These are phyloP conservation scores for Norana najaformis DNA, from an alignment of 2,888 invertebrate species.

Conservation along the genomic window DNA sequence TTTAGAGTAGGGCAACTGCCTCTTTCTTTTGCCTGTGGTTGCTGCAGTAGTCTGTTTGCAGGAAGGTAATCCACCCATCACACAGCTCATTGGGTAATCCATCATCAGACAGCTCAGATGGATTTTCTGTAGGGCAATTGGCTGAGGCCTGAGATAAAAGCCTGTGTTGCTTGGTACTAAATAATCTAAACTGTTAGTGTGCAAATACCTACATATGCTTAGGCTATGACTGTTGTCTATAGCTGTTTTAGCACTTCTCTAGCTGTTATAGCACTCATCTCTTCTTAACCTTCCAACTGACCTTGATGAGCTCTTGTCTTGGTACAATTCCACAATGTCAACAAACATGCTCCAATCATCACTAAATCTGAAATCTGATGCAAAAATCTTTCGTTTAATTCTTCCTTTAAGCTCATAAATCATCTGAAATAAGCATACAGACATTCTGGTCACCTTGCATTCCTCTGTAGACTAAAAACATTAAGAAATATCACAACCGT, in stretches of 20 bases:
- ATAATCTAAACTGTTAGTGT: not conserved
- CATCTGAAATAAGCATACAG: no score
- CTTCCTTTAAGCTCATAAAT: no score
- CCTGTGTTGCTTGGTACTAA: not conserved
- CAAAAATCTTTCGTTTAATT: no score
- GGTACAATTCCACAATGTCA: no score
- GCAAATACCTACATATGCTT: not conserved
- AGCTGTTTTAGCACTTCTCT: not conserved
- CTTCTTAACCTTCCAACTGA: no score
- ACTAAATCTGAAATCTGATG: no score
- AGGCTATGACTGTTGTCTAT: not conserved
- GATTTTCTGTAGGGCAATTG: slow-evolving; percentile 2
- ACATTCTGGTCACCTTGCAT: no score
- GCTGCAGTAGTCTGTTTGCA: not conserved
- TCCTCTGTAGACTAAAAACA: no score
- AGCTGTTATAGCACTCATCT: not conserved
- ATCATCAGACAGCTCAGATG: no score
- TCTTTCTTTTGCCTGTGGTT: not conserved
- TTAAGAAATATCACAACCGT: no score
- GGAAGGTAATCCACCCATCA: not conserved
- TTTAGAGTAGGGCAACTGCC: not conserved
- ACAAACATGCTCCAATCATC: no score
- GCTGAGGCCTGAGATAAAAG: not conserved
- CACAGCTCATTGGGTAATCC: not conserved
- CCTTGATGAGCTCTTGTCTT: no score